Conservation (phyloP, 2,113 vertebrate genomes). For the Microtus pennsylvanicus region DNA sequence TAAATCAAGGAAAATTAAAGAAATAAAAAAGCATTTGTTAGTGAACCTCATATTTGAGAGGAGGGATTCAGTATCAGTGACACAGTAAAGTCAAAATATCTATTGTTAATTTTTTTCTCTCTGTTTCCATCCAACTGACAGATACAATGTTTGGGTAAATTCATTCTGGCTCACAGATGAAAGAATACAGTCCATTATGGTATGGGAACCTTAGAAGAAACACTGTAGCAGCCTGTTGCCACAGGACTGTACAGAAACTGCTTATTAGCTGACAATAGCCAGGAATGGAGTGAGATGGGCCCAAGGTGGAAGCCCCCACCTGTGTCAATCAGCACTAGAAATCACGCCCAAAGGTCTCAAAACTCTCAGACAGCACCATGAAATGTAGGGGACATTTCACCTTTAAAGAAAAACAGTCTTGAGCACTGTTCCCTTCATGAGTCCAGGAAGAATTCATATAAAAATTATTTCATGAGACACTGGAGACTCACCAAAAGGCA, state of each 20-base stretch:
- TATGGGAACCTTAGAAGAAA: background rate
- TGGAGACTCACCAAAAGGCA: too few species aligned
- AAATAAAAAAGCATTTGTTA: background rate
- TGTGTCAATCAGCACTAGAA: background rate
- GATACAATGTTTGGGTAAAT: background rate
- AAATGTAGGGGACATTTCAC: background rate
- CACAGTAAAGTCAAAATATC: background rate
- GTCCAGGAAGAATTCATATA: too few species aligned
- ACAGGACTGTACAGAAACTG: background rate
- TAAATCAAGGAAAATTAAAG: background rate
- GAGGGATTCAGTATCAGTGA: background rate
- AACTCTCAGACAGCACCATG: background rate
- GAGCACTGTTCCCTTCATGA: too few species aligned
- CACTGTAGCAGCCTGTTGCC: background rate
- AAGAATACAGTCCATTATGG: background rate
- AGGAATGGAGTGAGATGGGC: background rate
- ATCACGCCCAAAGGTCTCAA: background rate
- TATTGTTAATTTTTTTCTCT: background rate
- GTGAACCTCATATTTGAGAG: background rate
- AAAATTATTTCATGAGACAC: too few species aligned
- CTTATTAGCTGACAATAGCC: too few species aligned
- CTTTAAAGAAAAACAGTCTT: too few species aligned
- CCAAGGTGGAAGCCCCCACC: background rate
- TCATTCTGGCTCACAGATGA: background rate
- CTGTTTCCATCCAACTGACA: background rate